Evolutionary conservation across 2,888 invertebrate genomes (phyloP), one percentile per base, ranked within the genome.

Genomic region (Cryptus viduatorius): DNA sequence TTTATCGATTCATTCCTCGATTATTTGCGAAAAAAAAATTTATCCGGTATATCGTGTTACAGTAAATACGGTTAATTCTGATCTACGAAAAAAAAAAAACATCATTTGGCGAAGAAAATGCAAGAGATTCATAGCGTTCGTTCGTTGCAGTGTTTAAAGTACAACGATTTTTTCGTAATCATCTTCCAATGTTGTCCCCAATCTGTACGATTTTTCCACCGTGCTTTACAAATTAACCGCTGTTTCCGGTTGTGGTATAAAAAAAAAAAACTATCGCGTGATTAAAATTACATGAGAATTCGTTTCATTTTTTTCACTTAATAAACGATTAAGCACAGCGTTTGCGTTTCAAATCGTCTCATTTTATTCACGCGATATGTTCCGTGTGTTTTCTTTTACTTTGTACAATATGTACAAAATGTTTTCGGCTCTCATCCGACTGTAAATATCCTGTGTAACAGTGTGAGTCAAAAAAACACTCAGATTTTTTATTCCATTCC

Each of bases 181-280:
- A 61, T 29, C 5, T n/a, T 4, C 29, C 29, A 29, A 31, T 14
- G 29, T 29, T 31, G 29, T 31, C 31, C 29, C 5, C 5, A 61
- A 61, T 29, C 5, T 61, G 4, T 44, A 16, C 4, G 4, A 44
- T n/a, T n/a, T 16, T 31, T 65, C 56, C 65, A 14, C 37, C 29
- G 72, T 37, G 72, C 72, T 82, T 73, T 46, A 50, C 42, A 59
- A 16, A 68, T 78, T 82, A 71, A 65, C 46, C 67, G 59, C 56
- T 65, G 65, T 72, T n/a, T 82, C 59, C 64, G 59, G 78, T 73
- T 78, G 42, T 72, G 61, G 72, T 53, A 14, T 48, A 37, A 24
- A 24, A 16, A 64, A 77, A 44, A 46, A 42, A 69, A 46, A 24
- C 29, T 42, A 61, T 61, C 24, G 12, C 59, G 59, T 14, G 59